Evolutionary conservation across 2,888 invertebrate genomes (phyloP).

Genomic region (Sclerodermus sp.): DNA sequence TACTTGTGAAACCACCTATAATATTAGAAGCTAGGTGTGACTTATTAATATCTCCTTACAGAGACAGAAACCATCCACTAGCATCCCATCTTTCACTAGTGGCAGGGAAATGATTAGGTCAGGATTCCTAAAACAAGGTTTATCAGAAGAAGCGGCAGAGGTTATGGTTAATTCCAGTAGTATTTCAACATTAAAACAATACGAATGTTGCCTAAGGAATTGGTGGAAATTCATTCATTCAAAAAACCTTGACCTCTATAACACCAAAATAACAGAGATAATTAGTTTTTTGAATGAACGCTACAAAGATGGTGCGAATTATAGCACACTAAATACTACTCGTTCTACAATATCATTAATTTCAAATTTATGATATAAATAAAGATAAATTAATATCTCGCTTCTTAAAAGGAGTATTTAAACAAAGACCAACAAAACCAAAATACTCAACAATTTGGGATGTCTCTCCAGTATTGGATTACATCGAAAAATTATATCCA

Average conservation of each 20-base stretch:
- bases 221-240: background rate
- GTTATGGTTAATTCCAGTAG: background rate
- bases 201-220: too few species aligned
- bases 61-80: background rate
- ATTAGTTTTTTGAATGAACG: too few species aligned
- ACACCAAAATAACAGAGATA: too few species aligned
- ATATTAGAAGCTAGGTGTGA: background rate
- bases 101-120: background rate
- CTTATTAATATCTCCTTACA: background rate
- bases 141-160: background rate
- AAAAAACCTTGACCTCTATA: constrained; percentile 1
- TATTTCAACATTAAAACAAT: background rate
- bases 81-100: background rate
- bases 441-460: constrained; percentile 7
- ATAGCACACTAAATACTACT: too few species aligned
- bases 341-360: too few species aligned
- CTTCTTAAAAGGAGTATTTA: background rate
- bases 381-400: too few species aligned
- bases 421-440: background rate
- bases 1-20: too few species aligned
- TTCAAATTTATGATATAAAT: too few species aligned
- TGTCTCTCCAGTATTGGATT: constrained; percentile 11
- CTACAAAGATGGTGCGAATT: too few species aligned
- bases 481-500: background rate
- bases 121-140: background rate